phyloP scores from a whole-genome alignment of 2,113 vertebrate genomes.

The Gambusia affinis region DNA sequence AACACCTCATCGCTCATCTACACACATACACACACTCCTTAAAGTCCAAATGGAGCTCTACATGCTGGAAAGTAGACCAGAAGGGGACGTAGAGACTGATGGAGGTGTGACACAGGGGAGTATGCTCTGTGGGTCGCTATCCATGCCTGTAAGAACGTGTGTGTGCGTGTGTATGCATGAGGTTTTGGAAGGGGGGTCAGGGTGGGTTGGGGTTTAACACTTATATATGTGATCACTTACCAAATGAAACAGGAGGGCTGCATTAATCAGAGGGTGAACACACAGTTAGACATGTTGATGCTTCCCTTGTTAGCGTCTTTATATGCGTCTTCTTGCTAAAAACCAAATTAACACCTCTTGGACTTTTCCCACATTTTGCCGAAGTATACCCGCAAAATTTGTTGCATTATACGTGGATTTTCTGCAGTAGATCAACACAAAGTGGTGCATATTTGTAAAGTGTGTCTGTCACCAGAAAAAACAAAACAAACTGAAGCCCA shows the following conservation, averaged over 20 bases:
- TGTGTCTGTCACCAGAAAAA: no score
- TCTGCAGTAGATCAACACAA: no score
- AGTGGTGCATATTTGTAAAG: no score
- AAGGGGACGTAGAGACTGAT: constrained; percentile 48
- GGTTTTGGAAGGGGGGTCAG: constrained; percentile 30
- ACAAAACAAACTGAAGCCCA: no score
- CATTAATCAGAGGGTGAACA: constrained; percentile 83
- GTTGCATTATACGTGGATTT: no score
- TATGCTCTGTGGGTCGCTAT: constrained; percentile 41
- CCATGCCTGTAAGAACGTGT: constrained; percentile 63
- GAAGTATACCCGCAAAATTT: not conserved
- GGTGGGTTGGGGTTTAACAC: constrained; percentile 46
- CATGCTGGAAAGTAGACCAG: constrained; percentile 59
- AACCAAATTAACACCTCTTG: not conserved
- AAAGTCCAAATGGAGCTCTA: constrained; percentile 49
- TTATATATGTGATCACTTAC: constrained; percentile 79
- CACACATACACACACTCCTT: constrained; percentile 25
- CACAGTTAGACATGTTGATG: constrained; percentile 74
- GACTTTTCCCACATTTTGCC: not conserved
- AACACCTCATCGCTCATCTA: constrained; percentile 26
- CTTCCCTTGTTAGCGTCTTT: constrained; percentile 45
- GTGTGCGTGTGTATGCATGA: constrained; percentile 20
- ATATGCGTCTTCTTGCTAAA: not conserved
- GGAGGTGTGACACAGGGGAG: constrained; percentile 27
- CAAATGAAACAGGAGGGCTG: constrained; percentile 86